Evolutionary conservation across 2,113 vertebrate genomes (phyloP).

Genomic region (Tragelaphus buxtoni): DNA sequence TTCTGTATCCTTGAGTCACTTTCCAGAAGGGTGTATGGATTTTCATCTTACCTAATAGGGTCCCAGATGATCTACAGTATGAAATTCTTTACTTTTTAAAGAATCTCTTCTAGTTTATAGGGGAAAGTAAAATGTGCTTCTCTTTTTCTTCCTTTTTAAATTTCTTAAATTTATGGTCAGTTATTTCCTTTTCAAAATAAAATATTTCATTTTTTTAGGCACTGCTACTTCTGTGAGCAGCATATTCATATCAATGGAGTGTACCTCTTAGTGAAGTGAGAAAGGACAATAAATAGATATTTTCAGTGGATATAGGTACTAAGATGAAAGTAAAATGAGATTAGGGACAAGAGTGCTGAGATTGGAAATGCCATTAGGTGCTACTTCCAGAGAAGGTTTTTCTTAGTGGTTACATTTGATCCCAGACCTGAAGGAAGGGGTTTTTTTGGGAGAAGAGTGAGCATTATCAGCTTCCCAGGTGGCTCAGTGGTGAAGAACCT

Average conservation of each 20-base stretch:
- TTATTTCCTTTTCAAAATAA: neutral
- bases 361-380: neutral
- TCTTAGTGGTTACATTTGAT: neutral
- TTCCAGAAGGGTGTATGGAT: neutral
- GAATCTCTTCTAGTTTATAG: neutral
- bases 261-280: neutral
- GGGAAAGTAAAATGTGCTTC: neutral
- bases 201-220: neutral
- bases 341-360: neutral
- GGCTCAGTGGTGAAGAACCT: neutral
- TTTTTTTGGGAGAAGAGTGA: neutral
- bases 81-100: neutral
- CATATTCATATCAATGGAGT: neutral
- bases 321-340: neutral
- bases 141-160: neutral
- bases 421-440: neutral
- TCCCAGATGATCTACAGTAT: neutral
- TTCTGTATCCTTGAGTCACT: neutral
- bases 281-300: neutral
- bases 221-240: neutral
- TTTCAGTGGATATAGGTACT: accelerated
- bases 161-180: neutral
- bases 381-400: neutral
- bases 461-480: neutral
- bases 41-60: neutral